Evolutionary conservation across 2,888 invertebrate species (phyloP), one percentile per base, ranked within the genome.

Genomic region (Pseudococcus longispinus): DNA sequence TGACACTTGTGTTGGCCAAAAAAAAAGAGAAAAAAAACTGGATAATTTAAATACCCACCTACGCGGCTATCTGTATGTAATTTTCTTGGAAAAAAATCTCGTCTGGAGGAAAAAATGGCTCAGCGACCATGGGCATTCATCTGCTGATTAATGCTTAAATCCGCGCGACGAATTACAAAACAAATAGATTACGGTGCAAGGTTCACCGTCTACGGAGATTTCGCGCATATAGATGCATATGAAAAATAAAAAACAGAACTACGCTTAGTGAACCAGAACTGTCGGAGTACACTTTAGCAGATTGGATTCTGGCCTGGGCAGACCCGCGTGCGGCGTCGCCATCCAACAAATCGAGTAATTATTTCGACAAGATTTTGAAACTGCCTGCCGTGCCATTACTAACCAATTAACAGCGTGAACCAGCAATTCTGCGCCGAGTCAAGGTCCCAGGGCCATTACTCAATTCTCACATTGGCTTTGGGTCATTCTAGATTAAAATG

Each of bases 401-500:
- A 85, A 85, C 85, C 85, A 70, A 85, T 85, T 85, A 85, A 70
- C 70, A 85, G 85, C 85, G 70, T 85, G 85, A 85, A 85, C 70
- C 65, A 85, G 85, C 85, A 65, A 85, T 42, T 70, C 65, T 85
- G 55, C 13, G 4, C 8, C 37, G 42, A 84, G 70, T 85, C 85
- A 84, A 84, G 84, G 84, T 84, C 84, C 42, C 84, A 84, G 83
- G 83, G 83, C 74, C 74, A 32, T 74, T 74, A 74, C 32, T 32
- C 74, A 74, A 74, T 74, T 74, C 74, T 29, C 32, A 74, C 74
- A 32, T 74, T 74, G 32, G 74, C 74, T 74, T 74, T 74, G 32
- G 74, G 74, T 74, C 74, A 74, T 74, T 74, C 74, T 29, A 74
- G 32, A 32, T 74, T 15, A 29, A 74, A 74, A 74, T 37, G 74